These are phyloP conservation scores for Poeciliopsis retropinna DNA, from an alignment of 2,113 vertebrate genomes.

Conservation along the genomic window DNA sequence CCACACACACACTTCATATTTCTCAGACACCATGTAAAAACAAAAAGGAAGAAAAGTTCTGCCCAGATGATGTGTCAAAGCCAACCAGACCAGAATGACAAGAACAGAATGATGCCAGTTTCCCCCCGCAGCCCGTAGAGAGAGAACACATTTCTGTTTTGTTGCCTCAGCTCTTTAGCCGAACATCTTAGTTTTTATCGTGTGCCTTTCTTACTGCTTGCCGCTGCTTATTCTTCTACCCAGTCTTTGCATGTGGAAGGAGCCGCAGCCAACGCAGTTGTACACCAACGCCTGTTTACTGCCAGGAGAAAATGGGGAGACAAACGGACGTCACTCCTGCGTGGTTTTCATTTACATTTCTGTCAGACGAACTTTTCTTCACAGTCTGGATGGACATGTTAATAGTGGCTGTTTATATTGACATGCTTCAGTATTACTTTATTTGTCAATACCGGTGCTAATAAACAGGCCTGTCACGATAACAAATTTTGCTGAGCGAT, in stretches of 20 bases:
- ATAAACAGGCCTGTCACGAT: too few species aligned
- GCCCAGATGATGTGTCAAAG: not conserved
- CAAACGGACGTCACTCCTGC: not conserved
- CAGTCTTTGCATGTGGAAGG: conserved; percentile 87
- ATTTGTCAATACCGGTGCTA: too few species aligned
- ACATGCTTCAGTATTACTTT: too few species aligned
- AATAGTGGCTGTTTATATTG: too few species aligned
- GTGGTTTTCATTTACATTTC: not conserved
- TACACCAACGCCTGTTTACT: conserved; percentile 93
- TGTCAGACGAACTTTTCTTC: too few species aligned
- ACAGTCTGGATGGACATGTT: too few species aligned
- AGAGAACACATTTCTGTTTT: not conserved
- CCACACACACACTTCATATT: not conserved
- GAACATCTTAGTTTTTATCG: not conserved
- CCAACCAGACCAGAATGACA: not conserved
- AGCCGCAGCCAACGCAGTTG: conserved; percentile 91
- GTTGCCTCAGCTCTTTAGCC: not conserved
- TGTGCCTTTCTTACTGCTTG: conserved; percentile 72
- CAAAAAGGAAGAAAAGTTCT: not conserved
- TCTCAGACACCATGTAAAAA: too few species aligned
- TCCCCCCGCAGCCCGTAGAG: not conserved
- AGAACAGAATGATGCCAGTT: too few species aligned
- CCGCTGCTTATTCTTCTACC: conserved; percentile 82
- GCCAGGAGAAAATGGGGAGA: conserved; percentile 6
- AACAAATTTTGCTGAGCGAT: too few species aligned